Base-by-base conservation (phyloP, 1,140 invertebrate genomes). In the Lycorma delicatula region DNA sequence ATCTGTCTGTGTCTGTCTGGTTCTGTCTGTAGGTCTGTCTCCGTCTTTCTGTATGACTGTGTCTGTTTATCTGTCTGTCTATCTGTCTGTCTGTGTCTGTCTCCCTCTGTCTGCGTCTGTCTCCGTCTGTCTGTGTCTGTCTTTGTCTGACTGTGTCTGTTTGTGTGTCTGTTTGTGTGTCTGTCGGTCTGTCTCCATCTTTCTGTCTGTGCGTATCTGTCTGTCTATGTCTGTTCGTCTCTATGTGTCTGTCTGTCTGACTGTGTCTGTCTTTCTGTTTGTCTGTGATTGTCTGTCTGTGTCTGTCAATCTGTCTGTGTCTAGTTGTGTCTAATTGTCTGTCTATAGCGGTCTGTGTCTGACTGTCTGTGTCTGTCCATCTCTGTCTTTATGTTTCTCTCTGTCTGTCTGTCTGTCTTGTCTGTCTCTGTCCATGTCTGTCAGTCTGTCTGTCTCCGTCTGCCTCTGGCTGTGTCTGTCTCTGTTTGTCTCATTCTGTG, bases 141-240 rank as follows among this genome's bases (percentile, higher is more conserved):
- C 47, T 60, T 34, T 62, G 29, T 62, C 49, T 58, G 26, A 61
- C 49, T 61, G 20, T 60, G 34, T 60, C 41, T 60, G 23, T 62
- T 20, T 62, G 41, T 57, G 51, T 60, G 41, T 50, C 16, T 63
- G 54, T 61, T 25, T 63, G 29, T 60, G 31, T 61, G 23, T 61
- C 47, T 62, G 29, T 62, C 36, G 54, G 26, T 63, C 49, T 61
- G 23, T 60, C 54, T 60, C 41, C 57, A 16, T 62, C 41, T 62
- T 22, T 57, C n/a, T 59, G 36, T 59, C 46, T 62, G 23, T 50
- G 46, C 58, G 46, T 62, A 54, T 60, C 49, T 60, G 46, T 60
- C 53, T 60, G 26, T 58, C 34, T 57, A 20, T 60, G 31, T 62
- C 44, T 56, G 53, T 54, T 13, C 57, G 25, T 57, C 53, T 60